Base-by-base conservation (phyloP, 1,140 invertebrate species). In the Atta cephalotes region DNA sequence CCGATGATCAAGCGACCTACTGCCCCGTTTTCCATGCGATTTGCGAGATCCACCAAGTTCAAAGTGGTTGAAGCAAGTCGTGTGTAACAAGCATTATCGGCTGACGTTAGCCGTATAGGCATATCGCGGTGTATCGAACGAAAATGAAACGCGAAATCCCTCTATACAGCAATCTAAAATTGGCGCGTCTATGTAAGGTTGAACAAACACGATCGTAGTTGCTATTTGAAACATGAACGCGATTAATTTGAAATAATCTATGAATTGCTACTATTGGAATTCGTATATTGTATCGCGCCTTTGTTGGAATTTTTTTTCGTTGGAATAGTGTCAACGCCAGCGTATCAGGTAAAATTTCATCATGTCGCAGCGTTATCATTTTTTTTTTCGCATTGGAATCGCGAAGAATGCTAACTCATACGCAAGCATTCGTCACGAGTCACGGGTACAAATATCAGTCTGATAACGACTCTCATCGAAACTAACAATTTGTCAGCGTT, bases 31-130 rank as follows among this genome's bases (percentile, higher is more conserved):
- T 94, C 89, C 92, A 74, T 91, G 74, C 92, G 90, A 92, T 90
- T 93, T 92, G 82, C 87, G 87, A 92, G 89, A 91, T 88, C 89
- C 90, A 87, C 87, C 92, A 92, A 93, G 92, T 93, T 93, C 92
- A 93, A 93, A 93, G 93, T 91, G 89, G 89, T 88, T 66, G 91
- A 60, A 66, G 88, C 89, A 89, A 93, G 88, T 91, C 90, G 91
- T 91, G 93, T 91, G 87, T 92, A 85, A 45, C 66, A 12, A 91
- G 92, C 91, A 88, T 87, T 86, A 91, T 91, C 88, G 88, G 65
- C 89, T 87, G 31, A 3, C 87, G 76, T 68, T 56, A 82, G 68
- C n/a, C 14, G 12, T 72, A n/a, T 0, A 14, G 63, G 45, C 45
- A 35, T 31, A 60, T 65, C 66, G 66, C 39, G 39, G 21, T 71